These are phyloP conservation scores for Apocrypta bakeri DNA, from an alignment of 1,140 invertebrate species.

Conservation along the genomic window DNA sequence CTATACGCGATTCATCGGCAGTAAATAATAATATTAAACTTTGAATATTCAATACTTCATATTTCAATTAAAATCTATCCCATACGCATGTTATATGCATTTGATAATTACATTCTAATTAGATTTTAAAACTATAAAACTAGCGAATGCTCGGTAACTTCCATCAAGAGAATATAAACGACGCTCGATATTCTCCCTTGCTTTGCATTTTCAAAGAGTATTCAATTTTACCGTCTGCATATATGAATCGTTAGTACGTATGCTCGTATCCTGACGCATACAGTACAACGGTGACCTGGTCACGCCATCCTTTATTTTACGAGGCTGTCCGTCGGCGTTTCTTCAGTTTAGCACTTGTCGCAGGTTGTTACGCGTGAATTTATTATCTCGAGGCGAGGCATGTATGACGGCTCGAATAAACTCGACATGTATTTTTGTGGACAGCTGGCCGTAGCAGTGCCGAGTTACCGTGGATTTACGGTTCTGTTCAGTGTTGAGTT, in stretches of 20 bases:
- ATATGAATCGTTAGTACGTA: too few species aligned
- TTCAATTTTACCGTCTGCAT: too few species aligned
- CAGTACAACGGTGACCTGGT: not conserved
- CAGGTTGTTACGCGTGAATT: conserved; percentile 11
- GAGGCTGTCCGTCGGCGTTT: conserved; percentile 5
- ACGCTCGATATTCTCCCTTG: too few species aligned
- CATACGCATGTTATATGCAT: too few species aligned
- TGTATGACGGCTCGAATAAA: conserved; percentile 17
- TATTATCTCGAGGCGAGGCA: not conserved
- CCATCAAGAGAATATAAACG: too few species aligned
- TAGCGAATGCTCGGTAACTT: too few species aligned
- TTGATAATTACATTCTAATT: too few species aligned
- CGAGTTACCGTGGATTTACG: not conserved
- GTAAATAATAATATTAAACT: too few species aligned
- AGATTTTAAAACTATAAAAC: not conserved
- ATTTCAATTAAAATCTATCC: too few species aligned
- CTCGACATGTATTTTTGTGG: not conserved
- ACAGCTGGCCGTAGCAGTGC: not conserved
- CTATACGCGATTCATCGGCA: too few species aligned
- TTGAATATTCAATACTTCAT: too few species aligned
- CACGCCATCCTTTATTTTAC: conserved; percentile 41
- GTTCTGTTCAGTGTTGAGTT: not conserved
- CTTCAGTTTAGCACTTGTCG: conserved; percentile 33
- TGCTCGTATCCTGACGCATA: not conserved
- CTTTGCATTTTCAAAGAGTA: too few species aligned